phyloP scores from a whole-genome alignment of 2,888 invertebrate genomes.

The Cerastis rubricosa region DNA sequence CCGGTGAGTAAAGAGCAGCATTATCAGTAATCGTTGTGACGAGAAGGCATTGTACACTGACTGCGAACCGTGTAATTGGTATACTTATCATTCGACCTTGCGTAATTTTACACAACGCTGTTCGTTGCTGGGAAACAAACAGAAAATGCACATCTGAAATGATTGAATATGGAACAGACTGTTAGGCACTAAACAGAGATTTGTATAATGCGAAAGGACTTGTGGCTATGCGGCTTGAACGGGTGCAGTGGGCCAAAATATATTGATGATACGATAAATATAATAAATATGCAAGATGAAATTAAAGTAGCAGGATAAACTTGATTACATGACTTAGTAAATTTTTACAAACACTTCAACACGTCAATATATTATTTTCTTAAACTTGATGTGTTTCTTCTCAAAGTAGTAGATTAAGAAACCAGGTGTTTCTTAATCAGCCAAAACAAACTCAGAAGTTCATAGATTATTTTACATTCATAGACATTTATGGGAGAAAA shows the following conservation, averaged over 20 bases:
- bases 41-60: slow-evolving; percentile 69
- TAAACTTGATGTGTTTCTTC: too few relatives aligned
- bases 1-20: slow-evolving; percentile 71
- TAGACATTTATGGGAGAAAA: too few relatives aligned
- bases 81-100: slow-evolving; percentile 70
- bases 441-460: not conserved
- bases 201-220: not conserved
- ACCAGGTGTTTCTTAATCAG: too few relatives aligned
- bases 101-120: slow-evolving; percentile 53
- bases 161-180: not conserved
- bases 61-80: slow-evolving; percentile 78
- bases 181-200: not conserved
- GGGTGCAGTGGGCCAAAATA: not conserved
- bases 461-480: not conserved
- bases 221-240: too few relatives aligned
- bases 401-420: too few relatives aligned
- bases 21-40: slow-evolving; percentile 65
- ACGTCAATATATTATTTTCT: not conserved
- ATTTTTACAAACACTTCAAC: not conserved
- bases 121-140: slow-evolving; percentile 42
- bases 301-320: not conserved
- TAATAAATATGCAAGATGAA: not conserved
- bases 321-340: not conserved
- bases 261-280: not conserved
- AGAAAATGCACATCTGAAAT: slow-evolving; percentile 40